phyloP scores from a whole-genome alignment of 2,113 vertebrate genomes.

The Carassius auratus region DNA sequence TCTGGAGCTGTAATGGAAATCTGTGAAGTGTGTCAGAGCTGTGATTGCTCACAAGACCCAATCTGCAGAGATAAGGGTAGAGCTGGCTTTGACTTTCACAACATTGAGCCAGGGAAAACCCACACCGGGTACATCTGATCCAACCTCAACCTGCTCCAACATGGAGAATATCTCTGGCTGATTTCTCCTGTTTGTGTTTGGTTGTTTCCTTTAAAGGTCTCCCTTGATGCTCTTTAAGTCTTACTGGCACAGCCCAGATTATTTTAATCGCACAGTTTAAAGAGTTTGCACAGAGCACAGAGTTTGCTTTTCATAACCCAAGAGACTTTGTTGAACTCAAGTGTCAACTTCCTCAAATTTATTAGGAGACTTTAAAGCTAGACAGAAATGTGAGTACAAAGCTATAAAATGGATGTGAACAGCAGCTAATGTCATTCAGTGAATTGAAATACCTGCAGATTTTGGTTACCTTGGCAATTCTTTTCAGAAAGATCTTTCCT shows the following conservation, averaged over 20 bases:
- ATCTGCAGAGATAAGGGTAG: slow-evolving; percentile 59
- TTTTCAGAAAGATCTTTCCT: not conserved
- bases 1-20: slow-evolving; percentile 70
- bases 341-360: not conserved
- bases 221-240: slow-evolving; percentile 8
- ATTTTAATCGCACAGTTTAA: not conserved
- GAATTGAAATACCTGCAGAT: not conserved
- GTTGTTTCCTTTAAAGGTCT: not conserved
- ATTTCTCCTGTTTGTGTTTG: no score
- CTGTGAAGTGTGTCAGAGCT: slow-evolving; percentile 68
- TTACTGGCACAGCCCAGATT: not conserved
- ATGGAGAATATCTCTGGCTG: not conserved
- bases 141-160: not conserved
- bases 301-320: not conserved
- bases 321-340: not conserved
- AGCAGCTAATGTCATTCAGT: no score
- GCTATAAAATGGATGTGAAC: not conserved
- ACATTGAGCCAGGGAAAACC: not conserved
- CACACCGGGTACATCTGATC: not conserved
- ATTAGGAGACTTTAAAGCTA: not conserved
- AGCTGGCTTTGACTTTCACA: not conserved
- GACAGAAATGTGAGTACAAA: not conserved
- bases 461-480: not conserved
- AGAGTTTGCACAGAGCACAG: no score
- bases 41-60: slow-evolving; percentile 68